Evolutionary conservation across 2,113 vertebrate species (phyloP), one percentile per base, ranked within the genome.

Genomic region (Pangasianodon gigas): DNA sequence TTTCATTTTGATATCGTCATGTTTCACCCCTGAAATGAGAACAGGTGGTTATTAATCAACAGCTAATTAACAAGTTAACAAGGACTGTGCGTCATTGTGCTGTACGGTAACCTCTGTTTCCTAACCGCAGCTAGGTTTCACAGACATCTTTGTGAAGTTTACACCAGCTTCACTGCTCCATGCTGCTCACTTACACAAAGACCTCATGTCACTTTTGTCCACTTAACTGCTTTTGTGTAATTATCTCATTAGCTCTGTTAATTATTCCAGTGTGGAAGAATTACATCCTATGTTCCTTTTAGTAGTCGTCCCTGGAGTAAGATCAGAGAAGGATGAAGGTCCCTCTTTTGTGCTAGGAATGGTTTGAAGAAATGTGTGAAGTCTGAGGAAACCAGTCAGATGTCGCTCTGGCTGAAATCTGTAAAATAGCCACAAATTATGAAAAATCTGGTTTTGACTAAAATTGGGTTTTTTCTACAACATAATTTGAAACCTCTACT

Each of bases 161-260:
- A 86, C 29, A 58, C 81, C 52, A 24, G 18, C 54, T 83, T 83
- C 18, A 83, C 81, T 41, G 52, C 81, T 83, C 32, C 54, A 41
- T 83, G 81, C 85, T 75, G 51, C 51, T 71, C 85, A 74, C 5
- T 60, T 41, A 41, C 32, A 87, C 51, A 24, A 87, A 84, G 56
- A 26, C 82, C 54, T 84, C 10, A 0, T 84, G 32, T 44, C 54
- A 44, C 82, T 84, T 60, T 84, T 44, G 54, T 84, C 52, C 82
- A 84, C 54, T 58, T 84, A 84, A 60, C 82, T 26, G 54, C 54
- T 60, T 58, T 84, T 58, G 32, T 60, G 18, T 58, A 84, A 84
- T 84, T 84, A 58, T 84, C 32, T 58, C 82, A 84, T 41, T 60
- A 84, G 51, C 51, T 19, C n/a, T 19, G 77, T 21, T 81, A 54